Evolutionary conservation across 2,888 invertebrate species (phyloP).

Genomic region (Phorcus lineatus): DNA sequence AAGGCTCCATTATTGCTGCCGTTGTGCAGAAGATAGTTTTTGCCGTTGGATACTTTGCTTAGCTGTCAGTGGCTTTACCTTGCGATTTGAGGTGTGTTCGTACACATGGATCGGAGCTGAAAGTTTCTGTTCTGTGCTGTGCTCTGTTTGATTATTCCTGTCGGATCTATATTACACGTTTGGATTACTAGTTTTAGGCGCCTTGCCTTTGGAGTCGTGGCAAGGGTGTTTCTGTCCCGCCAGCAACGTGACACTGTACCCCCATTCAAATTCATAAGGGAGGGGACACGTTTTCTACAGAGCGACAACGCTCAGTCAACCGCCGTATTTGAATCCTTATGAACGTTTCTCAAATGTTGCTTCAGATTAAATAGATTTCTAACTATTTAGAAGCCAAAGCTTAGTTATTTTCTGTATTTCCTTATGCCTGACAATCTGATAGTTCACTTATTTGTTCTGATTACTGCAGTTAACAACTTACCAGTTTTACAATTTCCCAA

Average conservation of each 20-base stretch:
- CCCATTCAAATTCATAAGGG: not conserved
- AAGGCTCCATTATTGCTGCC: not conserved
- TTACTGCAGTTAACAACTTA: no score
- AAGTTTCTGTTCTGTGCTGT: not conserved
- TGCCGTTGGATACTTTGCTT: conserved; percentile 1
- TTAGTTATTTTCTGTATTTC: no score
- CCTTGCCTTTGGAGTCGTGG: not conserved
- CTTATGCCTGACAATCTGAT: no score
- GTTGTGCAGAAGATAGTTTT: conserved; percentile 1
- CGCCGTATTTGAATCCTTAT: not conserved
- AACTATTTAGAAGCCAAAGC: no score
- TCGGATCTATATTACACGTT: not conserved
- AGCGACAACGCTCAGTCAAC: not conserved
- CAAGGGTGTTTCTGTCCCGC: not conserved
- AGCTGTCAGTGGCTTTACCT: not conserved
- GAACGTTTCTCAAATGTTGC: not conserved
- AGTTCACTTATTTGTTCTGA: no score
- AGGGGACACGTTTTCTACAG: not conserved
- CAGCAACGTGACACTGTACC: not conserved
- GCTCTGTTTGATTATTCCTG: not conserved
- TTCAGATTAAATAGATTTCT: not conserved
- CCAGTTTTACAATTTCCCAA: no score
- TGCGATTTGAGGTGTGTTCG: conserved; percentile 8
- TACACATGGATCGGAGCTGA: not conserved
- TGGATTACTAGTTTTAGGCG: not conserved